Evolutionary conservation across 2,888 invertebrate species (phyloP), one percentile per base, ranked within the genome.

Genomic region (Microdon myrmicae): DNA sequence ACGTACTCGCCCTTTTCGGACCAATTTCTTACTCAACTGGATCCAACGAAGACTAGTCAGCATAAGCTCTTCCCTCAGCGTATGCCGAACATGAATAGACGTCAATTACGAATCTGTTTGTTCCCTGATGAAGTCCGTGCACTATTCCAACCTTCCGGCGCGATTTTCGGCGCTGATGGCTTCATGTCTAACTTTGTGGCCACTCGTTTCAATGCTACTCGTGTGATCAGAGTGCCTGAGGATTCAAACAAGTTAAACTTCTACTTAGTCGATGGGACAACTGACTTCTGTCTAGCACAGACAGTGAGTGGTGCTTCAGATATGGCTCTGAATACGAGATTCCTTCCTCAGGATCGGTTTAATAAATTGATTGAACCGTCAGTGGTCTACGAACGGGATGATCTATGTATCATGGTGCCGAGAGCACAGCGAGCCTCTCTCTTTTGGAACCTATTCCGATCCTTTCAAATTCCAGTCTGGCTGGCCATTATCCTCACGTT

Each of bases 401-500:
- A 82, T 68, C 68, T 86, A 6, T 85, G 85, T 70, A 83, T 85
- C 39, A 67, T 86, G 16, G 78, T 84, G 4, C 82, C 83, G 47
- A 83, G 83, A 67, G 79, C 84, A 0, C 73, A 73, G 6, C 75
- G 74, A n/a, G 82, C 83, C 48, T 81, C 83, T 0, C 77, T 82
- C 1, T 83, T 84, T 68, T 81, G 78, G 68, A 79, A 80, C 51
- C 68, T 80, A 4, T 78, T 79, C 66, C 74, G 75, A 1, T 73
- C 79, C 1, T 79, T 80, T 39, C 61, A 73, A 3, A 8, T 41
- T 0, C 38, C 54, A 6, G 78, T 78, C 3, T 79, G 79, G 79
- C 3, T 71, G 0, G 47, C 64, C 1, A 71, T 77, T 1, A 26
- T 71, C 0, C 3, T 67, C 0, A 71, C 72, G 6, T 34, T 76